Percentiles rank a stretch among this genome's conserved stretches.
Evolutionary conservation across 2,797 vertebrate species (phyloP).

Genomic region (Euthynnus affinis): DNA sequence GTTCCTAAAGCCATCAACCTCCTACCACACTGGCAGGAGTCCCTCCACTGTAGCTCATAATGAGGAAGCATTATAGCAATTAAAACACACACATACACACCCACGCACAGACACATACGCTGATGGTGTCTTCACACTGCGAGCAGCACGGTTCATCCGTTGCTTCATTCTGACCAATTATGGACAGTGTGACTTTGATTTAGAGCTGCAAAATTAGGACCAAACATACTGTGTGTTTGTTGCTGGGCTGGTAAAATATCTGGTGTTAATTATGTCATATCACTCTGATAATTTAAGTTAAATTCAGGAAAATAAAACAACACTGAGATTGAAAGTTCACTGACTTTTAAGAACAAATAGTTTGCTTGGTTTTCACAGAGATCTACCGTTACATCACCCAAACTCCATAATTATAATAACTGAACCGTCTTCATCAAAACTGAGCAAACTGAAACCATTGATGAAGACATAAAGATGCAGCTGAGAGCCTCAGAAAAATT

Average conservation of each 20-base stretch:
- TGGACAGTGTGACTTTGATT: slow-evolving; percentile 12
- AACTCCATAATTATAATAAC: no score
- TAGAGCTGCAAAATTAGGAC: slow-evolving; percentile 3
- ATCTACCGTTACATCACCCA: no score
- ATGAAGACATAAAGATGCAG: no score
- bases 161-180: slow-evolving; percentile 7
- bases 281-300: no score
- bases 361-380: no score
- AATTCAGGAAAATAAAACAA: no score
- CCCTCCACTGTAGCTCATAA: slow-evolving; percentile 49
- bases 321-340: no score
- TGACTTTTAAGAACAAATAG: no score
- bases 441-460: no score
- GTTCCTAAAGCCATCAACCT: slow-evolving; percentile 53
- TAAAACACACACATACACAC: slow-evolving; percentile 19
- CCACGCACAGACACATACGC: slow-evolving; percentile 15
- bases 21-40: slow-evolving; percentile 58
- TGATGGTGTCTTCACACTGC: slow-evolving; percentile 4
- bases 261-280: background rate
- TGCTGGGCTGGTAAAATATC: background rate
- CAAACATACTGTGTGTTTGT: background rate
- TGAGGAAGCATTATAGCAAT: slow-evolving; percentile 48
- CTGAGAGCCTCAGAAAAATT: no score
- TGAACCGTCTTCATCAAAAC: no score
- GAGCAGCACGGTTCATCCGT: slow-evolving; percentile 6